Evolutionary conservation across 53 echinoderm and acorn worm genomes (phyloP).

Genomic region (Antedon mediterranea): DNA sequence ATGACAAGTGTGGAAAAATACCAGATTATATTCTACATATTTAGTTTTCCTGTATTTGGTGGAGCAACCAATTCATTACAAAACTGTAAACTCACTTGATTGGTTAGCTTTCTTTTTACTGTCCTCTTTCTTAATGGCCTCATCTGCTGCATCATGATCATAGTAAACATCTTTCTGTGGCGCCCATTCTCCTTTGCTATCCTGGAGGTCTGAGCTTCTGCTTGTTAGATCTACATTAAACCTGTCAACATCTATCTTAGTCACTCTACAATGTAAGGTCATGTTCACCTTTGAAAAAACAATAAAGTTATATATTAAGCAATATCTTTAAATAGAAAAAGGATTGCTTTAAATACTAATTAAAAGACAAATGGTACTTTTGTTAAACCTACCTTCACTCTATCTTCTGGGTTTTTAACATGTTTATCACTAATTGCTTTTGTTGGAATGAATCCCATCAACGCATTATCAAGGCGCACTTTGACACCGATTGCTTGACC

Average conservation of each 20-base stretch:
- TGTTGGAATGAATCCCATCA: slow-evolving; percentile 87
- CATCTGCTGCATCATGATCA: slow-evolving; percentile 57
- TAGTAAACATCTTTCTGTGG: slow-evolving; percentile 75
- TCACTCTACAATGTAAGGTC: slow-evolving; percentile 82
- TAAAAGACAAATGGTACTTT: background rate
- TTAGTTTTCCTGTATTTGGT: no score
- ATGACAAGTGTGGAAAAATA: no score
- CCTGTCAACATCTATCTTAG: slow-evolving; percentile 85
- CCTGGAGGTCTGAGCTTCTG: slow-evolving; percentile 75
- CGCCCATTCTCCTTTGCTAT: slow-evolving; percentile 70
- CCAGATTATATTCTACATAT: no score
- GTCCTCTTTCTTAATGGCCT: slow-evolving; percentile 67
- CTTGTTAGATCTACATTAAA: slow-evolving; percentile 85
- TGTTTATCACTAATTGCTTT: slow-evolving; percentile 88
- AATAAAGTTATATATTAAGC: no score
- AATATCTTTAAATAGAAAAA: no score
- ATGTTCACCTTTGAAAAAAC: slow-evolving; percentile 45
- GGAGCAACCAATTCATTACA: no score
- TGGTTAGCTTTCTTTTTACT: slow-evolving; percentile 60
- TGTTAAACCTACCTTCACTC: slow-evolving; percentile 65
- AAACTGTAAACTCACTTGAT: slow-evolving; percentile 41
- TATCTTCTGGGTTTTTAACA: slow-evolving; percentile 85
- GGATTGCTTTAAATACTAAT: no score
- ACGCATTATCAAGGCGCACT: slow-evolving; percentile 70
- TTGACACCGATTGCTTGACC: slow-evolving; percentile 91